phyloP scores from a whole-genome alignment of 2,797 vertebrate species.

The Oryzias sinensis region DNA sequence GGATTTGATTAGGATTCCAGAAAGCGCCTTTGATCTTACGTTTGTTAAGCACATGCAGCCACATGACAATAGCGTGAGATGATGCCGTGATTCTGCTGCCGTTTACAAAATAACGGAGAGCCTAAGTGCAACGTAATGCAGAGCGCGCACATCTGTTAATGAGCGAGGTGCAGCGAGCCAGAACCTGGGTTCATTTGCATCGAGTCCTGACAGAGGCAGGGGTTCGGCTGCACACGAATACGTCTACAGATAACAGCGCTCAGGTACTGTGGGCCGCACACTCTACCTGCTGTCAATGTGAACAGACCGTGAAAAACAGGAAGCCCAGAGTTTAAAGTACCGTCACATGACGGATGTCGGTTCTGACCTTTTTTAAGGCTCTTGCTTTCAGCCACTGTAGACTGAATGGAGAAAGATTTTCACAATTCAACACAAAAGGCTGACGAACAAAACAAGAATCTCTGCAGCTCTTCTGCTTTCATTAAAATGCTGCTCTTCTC shows the following conservation, averaged over 20 bases:
- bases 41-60: constrained; percentile 72
- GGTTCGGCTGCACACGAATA: constrained; percentile 61
- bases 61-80: constrained; percentile 63
- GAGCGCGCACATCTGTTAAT: constrained; percentile 63
- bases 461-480: constrained; percentile 26
- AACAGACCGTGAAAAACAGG: constrained; percentile 57
- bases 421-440: constrained; percentile 22
- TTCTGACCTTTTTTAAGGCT: constrained; percentile 27
- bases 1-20: constrained; percentile 76
- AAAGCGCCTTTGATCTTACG: constrained; percentile 69
- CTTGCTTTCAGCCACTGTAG: constrained; percentile 29
- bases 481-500: constrained; percentile 29
- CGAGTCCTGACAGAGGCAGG: constrained; percentile 52
- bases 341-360: constrained; percentile 29
- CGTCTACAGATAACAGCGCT: constrained; percentile 64
- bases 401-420: constrained; percentile 42
- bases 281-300: constrained; percentile 57
- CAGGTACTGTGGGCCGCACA: constrained; percentile 51
- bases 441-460: constrained; percentile 37
- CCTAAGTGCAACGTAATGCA: constrained; percentile 70
- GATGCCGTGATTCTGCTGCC: constrained; percentile 62
- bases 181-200: constrained; percentile 71
- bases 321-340: constrained; percentile 50
- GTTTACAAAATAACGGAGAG: constrained; percentile 75
- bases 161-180: constrained; percentile 65